phyloP scores from a whole-genome alignment of 1,140 invertebrate species.

The Elymnias hypermnestra region DNA sequence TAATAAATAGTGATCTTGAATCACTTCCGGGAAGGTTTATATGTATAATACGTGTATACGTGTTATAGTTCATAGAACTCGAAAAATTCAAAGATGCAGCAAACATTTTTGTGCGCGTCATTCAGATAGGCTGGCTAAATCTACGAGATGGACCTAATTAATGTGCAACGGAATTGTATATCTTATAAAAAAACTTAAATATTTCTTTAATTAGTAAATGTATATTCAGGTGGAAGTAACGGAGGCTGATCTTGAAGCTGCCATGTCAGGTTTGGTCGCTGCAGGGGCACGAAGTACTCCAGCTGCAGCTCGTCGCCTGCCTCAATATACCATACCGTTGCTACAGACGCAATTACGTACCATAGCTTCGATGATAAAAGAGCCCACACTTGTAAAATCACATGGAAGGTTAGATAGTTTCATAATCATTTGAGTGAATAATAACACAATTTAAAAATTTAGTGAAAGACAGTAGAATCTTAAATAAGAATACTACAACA shows the following conservation, averaged over 20 bases:
- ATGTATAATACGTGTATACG: background rate
- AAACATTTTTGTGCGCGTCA: no score
- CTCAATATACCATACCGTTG: conserved; percentile 36
- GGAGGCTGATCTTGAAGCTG: conserved; percentile 40
- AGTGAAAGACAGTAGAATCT: no score
- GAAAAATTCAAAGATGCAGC: no score
- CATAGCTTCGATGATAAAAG: conserved; percentile 24
- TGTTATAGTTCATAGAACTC: no score
- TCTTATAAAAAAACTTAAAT: no score
- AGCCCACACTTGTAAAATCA: background rate
- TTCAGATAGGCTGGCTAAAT: no score
- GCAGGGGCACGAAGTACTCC: conserved; percentile 48
- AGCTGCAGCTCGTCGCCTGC: conserved; percentile 36
- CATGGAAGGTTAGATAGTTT: conserved; percentile 3
- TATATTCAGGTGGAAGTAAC: conserved; percentile 63
- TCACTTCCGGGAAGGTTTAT: background rate
- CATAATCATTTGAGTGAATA: no score
- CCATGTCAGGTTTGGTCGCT: conserved; percentile 50
- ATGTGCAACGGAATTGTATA: no score
- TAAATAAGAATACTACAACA: no score
- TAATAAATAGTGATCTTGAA: background rate
- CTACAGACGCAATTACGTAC: conserved; percentile 40
- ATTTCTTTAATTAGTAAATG: no score
- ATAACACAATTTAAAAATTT: no score
- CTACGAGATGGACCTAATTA: no score